These are phyloP conservation scores for Plectus sambesii DNA, from an alignment of 1,140 invertebrate species.

Conservation along the genomic window DNA sequence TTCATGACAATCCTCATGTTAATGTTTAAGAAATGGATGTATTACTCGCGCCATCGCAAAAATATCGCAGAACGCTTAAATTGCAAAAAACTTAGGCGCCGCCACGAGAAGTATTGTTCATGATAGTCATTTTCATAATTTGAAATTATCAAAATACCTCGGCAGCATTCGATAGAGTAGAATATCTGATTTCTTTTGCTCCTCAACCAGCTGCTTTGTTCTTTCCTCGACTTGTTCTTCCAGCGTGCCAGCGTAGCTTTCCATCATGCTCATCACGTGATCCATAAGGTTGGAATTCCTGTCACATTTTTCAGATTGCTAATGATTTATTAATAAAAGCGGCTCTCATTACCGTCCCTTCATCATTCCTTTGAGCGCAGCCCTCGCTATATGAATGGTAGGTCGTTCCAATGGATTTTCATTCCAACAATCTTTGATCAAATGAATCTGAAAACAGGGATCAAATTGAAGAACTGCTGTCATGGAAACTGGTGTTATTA, in stretches of 20 bases:
- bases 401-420: conserved; percentile 20
- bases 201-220: conserved; percentile 26
- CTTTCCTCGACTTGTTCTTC: conserved; percentile 25
- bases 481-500: too few relatives aligned
- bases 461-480: neutral
- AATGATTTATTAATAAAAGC: neutral
- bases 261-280: conserved; percentile 29
- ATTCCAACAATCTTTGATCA: conserved; percentile 27
- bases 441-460: conserved; percentile 19
- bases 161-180: conserved; percentile 28
- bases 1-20: conserved; percentile 4
- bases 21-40: conserved; percentile 1
- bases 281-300: conserved; percentile 54
- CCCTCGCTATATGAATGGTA: conserved; percentile 8
- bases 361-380: conserved; percentile 7
- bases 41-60: too few relatives aligned
- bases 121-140: too few relatives aligned
- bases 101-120: too few relatives aligned
- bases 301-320: conserved; percentile 4
- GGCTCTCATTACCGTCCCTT: conserved; percentile 9
- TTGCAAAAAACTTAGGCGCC: too few relatives aligned
- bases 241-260: conserved; percentile 25
- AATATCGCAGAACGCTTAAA: too few relatives aligned
- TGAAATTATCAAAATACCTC: conserved; percentile 16
- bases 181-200: conserved; percentile 31